Conservation (phyloP, 2,797 vertebrate genomes). For the Anguilla obscura region DNA sequence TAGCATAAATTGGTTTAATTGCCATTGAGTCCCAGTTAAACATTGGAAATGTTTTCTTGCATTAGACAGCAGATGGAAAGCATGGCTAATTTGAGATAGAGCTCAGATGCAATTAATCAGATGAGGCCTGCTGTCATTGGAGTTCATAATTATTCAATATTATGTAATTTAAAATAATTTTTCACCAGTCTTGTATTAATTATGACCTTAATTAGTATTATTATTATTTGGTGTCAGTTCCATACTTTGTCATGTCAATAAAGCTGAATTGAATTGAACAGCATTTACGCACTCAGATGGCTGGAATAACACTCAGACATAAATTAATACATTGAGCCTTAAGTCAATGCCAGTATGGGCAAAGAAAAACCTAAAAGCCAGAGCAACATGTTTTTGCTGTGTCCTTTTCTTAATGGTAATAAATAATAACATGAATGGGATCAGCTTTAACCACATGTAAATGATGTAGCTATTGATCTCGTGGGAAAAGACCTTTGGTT, state of each 20-base stretch:
- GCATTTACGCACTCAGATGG: too few relatives aligned
- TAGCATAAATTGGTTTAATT: conserved; percentile 79
- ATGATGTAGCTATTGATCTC: conserved; percentile 47
- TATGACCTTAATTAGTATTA: conserved; percentile 35
- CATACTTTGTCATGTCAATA: too few relatives aligned
- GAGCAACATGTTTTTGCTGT: neutral
- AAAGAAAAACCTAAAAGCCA: neutral
- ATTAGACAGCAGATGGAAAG: conserved; percentile 65
- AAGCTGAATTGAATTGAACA: too few relatives aligned
- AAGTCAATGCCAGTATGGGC: too few relatives aligned
- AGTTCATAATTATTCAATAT: conserved; percentile 61
- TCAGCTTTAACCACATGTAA: conserved; percentile 63
- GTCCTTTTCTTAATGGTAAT: conserved; percentile 5
- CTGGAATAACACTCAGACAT: too few relatives aligned
- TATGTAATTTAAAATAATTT: conserved; percentile 59
- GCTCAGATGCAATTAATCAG: conserved; percentile 56
- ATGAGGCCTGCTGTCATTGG: conserved; percentile 53
- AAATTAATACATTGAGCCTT: too few relatives aligned
- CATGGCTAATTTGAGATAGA: conserved; percentile 49
- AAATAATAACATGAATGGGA: conserved; percentile 34
- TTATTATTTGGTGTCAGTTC: too few relatives aligned
- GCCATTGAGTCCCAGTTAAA: conserved; percentile 68
- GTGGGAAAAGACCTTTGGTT: conserved; percentile 27
- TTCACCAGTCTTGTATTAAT: conserved; percentile 40
- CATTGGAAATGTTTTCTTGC: conserved; percentile 63